These are phyloP conservation scores for Solenopsis invicta DNA, from an alignment of 1,140 invertebrate species.

Conservation along the genomic window DNA sequence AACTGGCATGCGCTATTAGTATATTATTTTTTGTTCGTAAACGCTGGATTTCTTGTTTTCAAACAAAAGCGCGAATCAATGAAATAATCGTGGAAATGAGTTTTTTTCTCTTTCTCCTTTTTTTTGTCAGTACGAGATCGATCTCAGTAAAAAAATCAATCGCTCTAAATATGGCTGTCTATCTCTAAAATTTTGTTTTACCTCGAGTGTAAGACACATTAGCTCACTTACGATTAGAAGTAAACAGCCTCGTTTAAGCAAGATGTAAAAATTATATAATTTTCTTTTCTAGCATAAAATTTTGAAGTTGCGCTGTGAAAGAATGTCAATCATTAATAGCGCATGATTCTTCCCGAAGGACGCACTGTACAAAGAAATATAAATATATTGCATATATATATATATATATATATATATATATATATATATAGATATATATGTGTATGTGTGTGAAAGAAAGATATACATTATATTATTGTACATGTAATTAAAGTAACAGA, in stretches of 20 bases:
- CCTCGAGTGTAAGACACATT: neutral
- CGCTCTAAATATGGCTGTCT: neutral
- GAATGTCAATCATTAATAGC: slow-evolving; percentile 13
- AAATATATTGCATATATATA: slow-evolving; percentile 66
- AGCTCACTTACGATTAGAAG: slow-evolving; percentile 21
- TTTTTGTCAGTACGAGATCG: neutral
- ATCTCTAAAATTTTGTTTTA: slow-evolving; percentile 26
- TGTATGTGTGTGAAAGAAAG: slow-evolving; percentile 64
- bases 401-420: slow-evolving; percentile 62
- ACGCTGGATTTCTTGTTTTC: neutral
- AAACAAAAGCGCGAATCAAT: neutral
- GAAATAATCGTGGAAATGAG: neutral
- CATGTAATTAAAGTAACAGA: slow-evolving; percentile 60
- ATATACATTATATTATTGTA: slow-evolving; percentile 74
- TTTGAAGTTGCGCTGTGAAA: neutral
- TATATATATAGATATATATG: slow-evolving; percentile 65
- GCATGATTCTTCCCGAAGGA: slow-evolving; percentile 40
- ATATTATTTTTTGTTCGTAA: slow-evolving; percentile 9
- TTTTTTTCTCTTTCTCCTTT: neutral
- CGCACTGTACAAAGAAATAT: slow-evolving; percentile 66
- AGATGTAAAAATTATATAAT: neutral
- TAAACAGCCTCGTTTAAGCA: neutral
- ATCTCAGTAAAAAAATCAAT: neutral
- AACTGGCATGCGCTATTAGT: slow-evolving; percentile 31
- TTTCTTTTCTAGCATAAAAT: slow-evolving; percentile 25